Evolutionary conservation across 2,888 invertebrate species (phyloP).

Genomic region (Pandemis heparana): DNA sequence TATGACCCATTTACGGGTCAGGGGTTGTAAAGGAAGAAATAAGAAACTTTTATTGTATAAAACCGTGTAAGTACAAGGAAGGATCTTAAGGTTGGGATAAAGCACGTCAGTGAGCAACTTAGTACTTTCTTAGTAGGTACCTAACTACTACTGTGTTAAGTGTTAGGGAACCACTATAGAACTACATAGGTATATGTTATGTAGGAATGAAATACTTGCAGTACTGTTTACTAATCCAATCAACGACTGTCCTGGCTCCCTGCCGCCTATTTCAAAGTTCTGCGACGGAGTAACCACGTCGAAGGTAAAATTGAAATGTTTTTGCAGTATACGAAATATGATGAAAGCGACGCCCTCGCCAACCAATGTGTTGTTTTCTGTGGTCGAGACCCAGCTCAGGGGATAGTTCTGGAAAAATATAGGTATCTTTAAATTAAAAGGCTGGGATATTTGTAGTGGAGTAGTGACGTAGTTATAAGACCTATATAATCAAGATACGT

Average conservation of each 20-base stretch:
- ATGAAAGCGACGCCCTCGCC: slow-evolving; percentile 91
- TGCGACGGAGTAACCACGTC: slow-evolving; percentile 87
- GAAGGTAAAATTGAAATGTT: slow-evolving; percentile 91
- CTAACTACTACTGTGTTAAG: too few relatives aligned
- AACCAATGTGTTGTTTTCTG: slow-evolving; percentile 81
- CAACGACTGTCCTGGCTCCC: slow-evolving; percentile 84
- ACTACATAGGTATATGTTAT: too few relatives aligned
- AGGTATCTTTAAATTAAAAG: not conserved
- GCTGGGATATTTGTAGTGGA: too few relatives aligned
- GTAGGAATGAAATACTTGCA: slow-evolving; percentile 67
- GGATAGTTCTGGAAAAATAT: slow-evolving; percentile 84
- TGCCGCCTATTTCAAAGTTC: slow-evolving; percentile 87
- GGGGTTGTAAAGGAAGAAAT: too few relatives aligned
- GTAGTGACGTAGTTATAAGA: too few relatives aligned
- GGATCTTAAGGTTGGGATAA: too few relatives aligned
- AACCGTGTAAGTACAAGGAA: too few relatives aligned
- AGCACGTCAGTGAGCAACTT: too few relatives aligned
- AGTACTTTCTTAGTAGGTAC: too few relatives aligned
- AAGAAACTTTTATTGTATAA: too few relatives aligned
- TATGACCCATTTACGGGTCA: too few relatives aligned
- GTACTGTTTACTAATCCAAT: slow-evolving; percentile 86
- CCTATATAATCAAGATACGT: too few relatives aligned
- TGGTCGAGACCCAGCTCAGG: slow-evolving; percentile 82
- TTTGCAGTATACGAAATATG: slow-evolving; percentile 88
- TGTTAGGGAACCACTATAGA: not conserved